Conservation (phyloP, 2,888 invertebrate species). For the Torymus aiolomorphi region DNA sequence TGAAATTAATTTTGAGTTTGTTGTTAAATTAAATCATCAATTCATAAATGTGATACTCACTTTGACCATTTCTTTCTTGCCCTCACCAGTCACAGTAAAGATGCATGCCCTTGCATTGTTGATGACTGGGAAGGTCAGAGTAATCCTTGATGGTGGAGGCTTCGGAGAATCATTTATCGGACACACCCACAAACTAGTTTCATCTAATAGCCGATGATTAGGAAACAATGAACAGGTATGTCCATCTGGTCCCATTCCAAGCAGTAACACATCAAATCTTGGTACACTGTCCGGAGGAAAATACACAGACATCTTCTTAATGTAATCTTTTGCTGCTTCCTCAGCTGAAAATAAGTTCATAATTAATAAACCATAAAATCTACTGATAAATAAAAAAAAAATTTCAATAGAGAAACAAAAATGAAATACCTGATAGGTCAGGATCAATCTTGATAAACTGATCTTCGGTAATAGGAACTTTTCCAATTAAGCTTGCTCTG, state of each 20-base stretch:
- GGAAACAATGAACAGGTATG: slow-evolving; percentile 99
- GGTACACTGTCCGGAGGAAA: slow-evolving; percentile 81
- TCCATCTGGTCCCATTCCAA: slow-evolving; percentile 99
- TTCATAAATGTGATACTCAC: slow-evolving; percentile 75
- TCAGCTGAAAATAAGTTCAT: slow-evolving; percentile 78
- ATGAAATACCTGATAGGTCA: slow-evolving; percentile 80
- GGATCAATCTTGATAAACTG: slow-evolving; percentile 90
- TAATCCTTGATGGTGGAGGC: slow-evolving; percentile 93
- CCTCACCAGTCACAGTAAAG: slow-evolving; percentile 89
- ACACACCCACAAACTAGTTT: slow-evolving; percentile 84
- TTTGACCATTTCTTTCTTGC: slow-evolving; percentile 93
- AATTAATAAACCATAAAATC: neutral
- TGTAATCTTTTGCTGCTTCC: slow-evolving; percentile 87
- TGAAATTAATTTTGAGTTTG: neutral
- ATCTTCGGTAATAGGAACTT: slow-evolving; percentile 80
- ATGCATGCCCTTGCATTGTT: slow-evolving; percentile 90
- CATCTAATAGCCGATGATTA: slow-evolving; percentile 82
- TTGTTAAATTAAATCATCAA: neutral
- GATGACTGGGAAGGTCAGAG: slow-evolving; percentile 92
- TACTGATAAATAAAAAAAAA: too few relatives aligned
- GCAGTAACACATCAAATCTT: slow-evolving; percentile 89
- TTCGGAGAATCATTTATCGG: slow-evolving; percentile 96
- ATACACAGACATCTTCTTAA: slow-evolving; percentile 80
- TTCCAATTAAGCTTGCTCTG: slow-evolving; percentile 81
- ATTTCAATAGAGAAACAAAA: neutral